Evolutionary conservation across 2,797 vertebrate genomes (phyloP), one percentile per base, ranked within the genome.

Genomic region (Adrianichthys oophorus): DNA sequence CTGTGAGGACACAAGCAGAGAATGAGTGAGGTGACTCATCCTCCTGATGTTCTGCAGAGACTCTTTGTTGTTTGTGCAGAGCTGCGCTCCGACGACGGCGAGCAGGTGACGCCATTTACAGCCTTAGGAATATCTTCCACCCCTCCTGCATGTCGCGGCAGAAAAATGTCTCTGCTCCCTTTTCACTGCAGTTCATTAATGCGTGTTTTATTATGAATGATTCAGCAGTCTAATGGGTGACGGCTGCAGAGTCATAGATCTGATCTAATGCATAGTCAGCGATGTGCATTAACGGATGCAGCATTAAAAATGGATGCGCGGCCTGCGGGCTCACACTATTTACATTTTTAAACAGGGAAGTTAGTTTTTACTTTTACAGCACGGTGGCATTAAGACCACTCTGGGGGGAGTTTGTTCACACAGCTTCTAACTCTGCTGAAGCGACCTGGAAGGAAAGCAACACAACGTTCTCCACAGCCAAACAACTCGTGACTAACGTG

Each of bases 1-100:
- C 96, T 98, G 87, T 16, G 82, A 21, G 65, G 56, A 62, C 58
- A 78, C 15, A 63, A 10, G 58, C 2, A 65, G 41, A 65, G 56
- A 42, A 37, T 44, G 24, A 53, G 41, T 15, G 52, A 46, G 50
- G 42, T 26, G 48, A 37, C 43, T 46, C 13, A 26, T 41, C 2
- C 32, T 37, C 29, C 2, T 52, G 41, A 52, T 48, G 48, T 46
- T 43, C 63, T 65, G 56, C 52, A 42, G 43, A 32, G 8, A 56
- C 55, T 3, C 43, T 18, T 4, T n/a, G 41, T 7, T n/a, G 16
- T n/a, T 4, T n/a, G 15, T 15, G 41, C 41, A 41, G 41, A 41
- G 14, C 41, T 41, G 41, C 15, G 12, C 12, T 15, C 4, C 41
- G 15, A 41, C 5, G 26, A 32, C 3, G 29, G 29, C 29, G 29